Evolutionary conservation across 2,797 vertebrate species (phyloP).

Genomic region (Octomys mimax): DNA sequence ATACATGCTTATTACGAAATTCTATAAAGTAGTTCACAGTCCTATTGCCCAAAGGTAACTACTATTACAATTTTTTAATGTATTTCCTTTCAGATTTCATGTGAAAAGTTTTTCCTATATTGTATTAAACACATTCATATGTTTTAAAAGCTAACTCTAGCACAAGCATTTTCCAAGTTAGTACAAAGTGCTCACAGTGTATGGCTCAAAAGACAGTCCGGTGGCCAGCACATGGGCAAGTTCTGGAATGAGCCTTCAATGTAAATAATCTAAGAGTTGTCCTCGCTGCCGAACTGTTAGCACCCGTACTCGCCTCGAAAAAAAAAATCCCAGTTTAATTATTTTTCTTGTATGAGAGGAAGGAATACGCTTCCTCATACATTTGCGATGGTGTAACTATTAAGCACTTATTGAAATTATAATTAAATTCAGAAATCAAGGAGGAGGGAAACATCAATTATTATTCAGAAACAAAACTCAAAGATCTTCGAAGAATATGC

Average conservation of each 20-base stretch:
- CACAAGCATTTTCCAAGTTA: slow-evolving; percentile 22
- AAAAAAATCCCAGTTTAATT: slow-evolving; percentile 15
- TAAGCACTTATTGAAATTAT: slow-evolving; percentile 38
- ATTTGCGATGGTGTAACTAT: slow-evolving; percentile 12
- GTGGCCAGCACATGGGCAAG: background rate
- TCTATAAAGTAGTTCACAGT: slow-evolving; percentile 13
- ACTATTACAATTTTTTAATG: slow-evolving; percentile 48
- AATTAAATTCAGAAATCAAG: slow-evolving; percentile 69
- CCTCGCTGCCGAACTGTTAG: background rate
- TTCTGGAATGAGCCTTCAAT: background rate
- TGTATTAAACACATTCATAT: slow-evolving; percentile 50
- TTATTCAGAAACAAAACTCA: slow-evolving; percentile 46
- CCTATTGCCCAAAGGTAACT: slow-evolving; percentile 42
- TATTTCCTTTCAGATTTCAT: slow-evolving; percentile 62
- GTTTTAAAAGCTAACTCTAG: slow-evolving; percentile 49
- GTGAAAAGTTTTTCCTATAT: background rate
- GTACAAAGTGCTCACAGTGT: slow-evolving; percentile 26
- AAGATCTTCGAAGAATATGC: slow-evolving; percentile 48
- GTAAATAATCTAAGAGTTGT: background rate
- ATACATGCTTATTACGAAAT: slow-evolving; percentile 55
- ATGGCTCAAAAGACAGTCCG: slow-evolving; percentile 4
- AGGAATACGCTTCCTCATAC: background rate
- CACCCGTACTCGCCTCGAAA: background rate
- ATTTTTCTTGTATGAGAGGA: slow-evolving; percentile 15
- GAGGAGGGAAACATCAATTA: background rate